These are phyloP conservation scores for Nibea albiflora DNA, from an alignment of 2,113 vertebrate genomes.

Conservation along the genomic window DNA sequence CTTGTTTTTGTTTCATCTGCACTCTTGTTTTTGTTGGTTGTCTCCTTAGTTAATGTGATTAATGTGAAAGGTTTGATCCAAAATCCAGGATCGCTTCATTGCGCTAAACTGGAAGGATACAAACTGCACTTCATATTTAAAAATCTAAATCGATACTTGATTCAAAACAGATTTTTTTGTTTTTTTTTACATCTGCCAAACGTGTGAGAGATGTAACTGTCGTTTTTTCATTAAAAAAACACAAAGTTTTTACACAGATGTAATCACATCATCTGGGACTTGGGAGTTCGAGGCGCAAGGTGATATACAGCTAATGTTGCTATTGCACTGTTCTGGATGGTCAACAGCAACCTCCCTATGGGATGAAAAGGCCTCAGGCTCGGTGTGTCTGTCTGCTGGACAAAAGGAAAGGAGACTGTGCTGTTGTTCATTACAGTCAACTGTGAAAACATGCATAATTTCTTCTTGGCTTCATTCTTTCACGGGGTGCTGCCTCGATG, in stretches of 20 bases:
- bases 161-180: not conserved
- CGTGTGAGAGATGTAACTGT: not conserved
- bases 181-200: not conserved
- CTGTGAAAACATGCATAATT: slow-evolving; percentile 13
- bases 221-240: not conserved
- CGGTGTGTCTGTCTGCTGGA: slow-evolving; percentile 26
- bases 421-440: slow-evolving; percentile 25
- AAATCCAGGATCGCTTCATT: not conserved
- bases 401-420: slow-evolving; percentile 2
- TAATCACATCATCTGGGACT: not conserved
- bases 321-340: slow-evolving; percentile 43
- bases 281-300: slow-evolving; percentile 22
- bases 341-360: slow-evolving; percentile 45
- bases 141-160: not conserved
- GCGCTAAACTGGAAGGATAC: not conserved
- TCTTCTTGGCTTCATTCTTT: not conserved
- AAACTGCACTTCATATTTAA: not conserved
- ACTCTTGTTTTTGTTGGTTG: not conserved
- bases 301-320: slow-evolving; percentile 42
- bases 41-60: not conserved
- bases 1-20: too few species aligned
- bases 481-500: not conserved
- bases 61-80: not conserved
- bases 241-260: not conserved
- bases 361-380: slow-evolving; percentile 29